phyloP scores from a whole-genome alignment of 1,140 invertebrate species.

The Leptonema lineaticorne region DNA sequence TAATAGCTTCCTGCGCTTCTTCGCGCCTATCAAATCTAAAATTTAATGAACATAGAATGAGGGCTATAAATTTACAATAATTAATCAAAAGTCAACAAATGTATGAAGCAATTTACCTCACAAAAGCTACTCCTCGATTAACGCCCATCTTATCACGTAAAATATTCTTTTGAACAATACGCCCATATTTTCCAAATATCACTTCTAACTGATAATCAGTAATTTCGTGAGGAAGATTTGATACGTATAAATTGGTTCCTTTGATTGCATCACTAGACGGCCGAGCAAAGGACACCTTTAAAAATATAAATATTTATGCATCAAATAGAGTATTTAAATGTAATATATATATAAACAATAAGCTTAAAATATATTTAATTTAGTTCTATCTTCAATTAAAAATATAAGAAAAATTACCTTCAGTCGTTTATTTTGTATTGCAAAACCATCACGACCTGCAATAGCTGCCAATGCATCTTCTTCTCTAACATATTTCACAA shows the following conservation, averaged over 20 bases:
- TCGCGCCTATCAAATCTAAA: slow-evolving; percentile 76
- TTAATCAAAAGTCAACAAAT: background rate
- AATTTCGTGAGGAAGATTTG: slow-evolving; percentile 84
- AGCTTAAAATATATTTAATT: background rate
- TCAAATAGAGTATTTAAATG: background rate
- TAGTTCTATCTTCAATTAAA: background rate
- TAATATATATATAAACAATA: no score
- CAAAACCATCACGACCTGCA: slow-evolving; percentile 81
- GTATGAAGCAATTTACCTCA: slow-evolving; percentile 65
- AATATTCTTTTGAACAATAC: slow-evolving; percentile 88
- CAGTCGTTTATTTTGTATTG: slow-evolving; percentile 81
- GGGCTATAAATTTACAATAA: background rate
- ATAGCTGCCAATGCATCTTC: slow-evolving; percentile 87
- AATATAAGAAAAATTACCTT: slow-evolving; percentile 57
- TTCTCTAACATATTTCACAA: slow-evolving; percentile 86
- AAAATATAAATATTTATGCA: slow-evolving; percentile 41
- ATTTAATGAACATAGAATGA: slow-evolving; percentile 11
- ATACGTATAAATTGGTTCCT: slow-evolving; percentile 92
- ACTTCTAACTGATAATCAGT: slow-evolving; percentile 80
- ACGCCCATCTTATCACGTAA: slow-evolving; percentile 83
- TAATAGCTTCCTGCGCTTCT: slow-evolving; percentile 86
- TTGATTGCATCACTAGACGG: slow-evolving; percentile 91
- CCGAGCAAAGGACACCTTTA: slow-evolving; percentile 88
- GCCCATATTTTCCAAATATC: slow-evolving; percentile 83
- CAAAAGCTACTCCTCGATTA: slow-evolving; percentile 87